phyloP scores from a whole-genome alignment of 2,113 vertebrate species.

The Percopsis transmontana region DNA sequence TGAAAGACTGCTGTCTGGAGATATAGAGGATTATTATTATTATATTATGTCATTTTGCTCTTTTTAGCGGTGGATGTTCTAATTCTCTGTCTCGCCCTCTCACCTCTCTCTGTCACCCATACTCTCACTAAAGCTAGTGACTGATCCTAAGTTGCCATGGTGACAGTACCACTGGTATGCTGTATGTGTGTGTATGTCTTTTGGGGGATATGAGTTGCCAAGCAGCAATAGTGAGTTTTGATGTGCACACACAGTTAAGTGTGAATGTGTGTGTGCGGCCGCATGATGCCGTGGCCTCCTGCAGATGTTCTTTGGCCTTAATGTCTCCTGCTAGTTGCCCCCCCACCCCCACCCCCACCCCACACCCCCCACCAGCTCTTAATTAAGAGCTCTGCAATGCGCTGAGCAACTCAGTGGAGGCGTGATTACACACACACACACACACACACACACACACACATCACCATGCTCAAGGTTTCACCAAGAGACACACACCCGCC shows the following conservation, averaged over 20 bases:
- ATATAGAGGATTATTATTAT: constrained; percentile 41
- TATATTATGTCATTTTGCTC: neutral
- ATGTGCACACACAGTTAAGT: neutral
- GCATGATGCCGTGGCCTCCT: constrained; percentile 76
- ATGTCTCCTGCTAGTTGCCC: constrained; percentile 96
- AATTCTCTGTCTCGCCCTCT: constrained; percentile 14
- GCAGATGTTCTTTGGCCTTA: constrained; percentile 96
- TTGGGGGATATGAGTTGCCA: neutral
- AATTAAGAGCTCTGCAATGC: constrained; percentile 68
- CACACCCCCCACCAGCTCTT: constrained; percentile 45
- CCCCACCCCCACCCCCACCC: constrained; percentile 83
- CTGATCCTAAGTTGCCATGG: constrained; percentile 96
- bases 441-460: constrained; percentile 1
- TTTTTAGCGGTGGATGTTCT: neutral
- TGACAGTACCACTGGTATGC: constrained; percentile 92
- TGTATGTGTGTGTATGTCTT: neutral
- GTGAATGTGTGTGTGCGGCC: constrained; percentile 22
- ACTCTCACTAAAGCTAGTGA: constrained; percentile 76
- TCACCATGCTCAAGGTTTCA: neutral
- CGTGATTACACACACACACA: constrained; percentile 23
- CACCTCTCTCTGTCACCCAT: constrained; percentile 62
- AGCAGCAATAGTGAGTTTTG: constrained; percentile 1
- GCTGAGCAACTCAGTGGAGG: constrained; percentile 57
- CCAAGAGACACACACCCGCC: constrained; percentile 33
- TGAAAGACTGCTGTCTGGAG: constrained; percentile 30